These are phyloP conservation scores for Elymnias hypermnestra DNA, from an alignment of 1,140 invertebrate species.

Conservation along the genomic window DNA sequence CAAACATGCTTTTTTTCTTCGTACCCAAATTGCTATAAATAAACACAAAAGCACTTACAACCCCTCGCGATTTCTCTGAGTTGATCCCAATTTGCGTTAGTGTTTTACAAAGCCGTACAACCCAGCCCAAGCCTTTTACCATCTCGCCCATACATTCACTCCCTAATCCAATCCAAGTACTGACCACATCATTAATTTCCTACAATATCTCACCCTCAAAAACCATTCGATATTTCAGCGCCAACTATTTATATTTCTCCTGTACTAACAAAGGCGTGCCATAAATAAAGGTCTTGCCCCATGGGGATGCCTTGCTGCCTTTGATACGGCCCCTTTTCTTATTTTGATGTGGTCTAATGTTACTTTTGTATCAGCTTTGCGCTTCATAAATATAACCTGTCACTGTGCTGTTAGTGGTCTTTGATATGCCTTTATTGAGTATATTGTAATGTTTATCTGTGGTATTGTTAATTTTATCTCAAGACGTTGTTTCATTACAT, in stretches of 20 bases:
- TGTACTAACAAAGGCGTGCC: slow-evolving; percentile 54
- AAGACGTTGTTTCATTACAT: too few species aligned
- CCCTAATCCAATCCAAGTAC: slow-evolving; percentile 60
- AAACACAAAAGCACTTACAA: slow-evolving; percentile 29
- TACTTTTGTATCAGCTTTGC: slow-evolving; percentile 53
- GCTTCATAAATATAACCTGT: slow-evolving; percentile 42
- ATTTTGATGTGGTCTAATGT: slow-evolving; percentile 66
- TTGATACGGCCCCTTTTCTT: slow-evolving; percentile 67
- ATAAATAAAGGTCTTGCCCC: slow-evolving; percentile 65
- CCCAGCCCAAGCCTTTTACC: slow-evolving; percentile 51
- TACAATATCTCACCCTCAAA: slow-evolving; percentile 66
- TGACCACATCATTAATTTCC: slow-evolving; percentile 73
- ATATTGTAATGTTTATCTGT: slow-evolving; percentile 8
- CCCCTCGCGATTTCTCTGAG: slow-evolving; percentile 9
- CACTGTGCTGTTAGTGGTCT: slow-evolving; percentile 14
- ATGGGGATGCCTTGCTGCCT: slow-evolving; percentile 60
- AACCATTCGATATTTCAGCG: slow-evolving; percentile 62
- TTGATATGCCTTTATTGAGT: slow-evolving; percentile 11
- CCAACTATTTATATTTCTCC: slow-evolving; percentile 71
- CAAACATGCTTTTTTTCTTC: not conserved
- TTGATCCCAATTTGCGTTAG: slow-evolving; percentile 45
- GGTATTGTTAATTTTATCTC: too few species aligned
- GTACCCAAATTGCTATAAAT: not conserved
- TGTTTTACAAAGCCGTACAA: slow-evolving; percentile 57
- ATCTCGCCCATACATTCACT: slow-evolving; percentile 44